A percentile compares a stretch with the other conserved stretches of the same genome.
These are phyloP conservation scores for Procavia capensis DNA, from an alignment of 2,113 vertebrate genomes.

Conservation along the genomic window DNA sequence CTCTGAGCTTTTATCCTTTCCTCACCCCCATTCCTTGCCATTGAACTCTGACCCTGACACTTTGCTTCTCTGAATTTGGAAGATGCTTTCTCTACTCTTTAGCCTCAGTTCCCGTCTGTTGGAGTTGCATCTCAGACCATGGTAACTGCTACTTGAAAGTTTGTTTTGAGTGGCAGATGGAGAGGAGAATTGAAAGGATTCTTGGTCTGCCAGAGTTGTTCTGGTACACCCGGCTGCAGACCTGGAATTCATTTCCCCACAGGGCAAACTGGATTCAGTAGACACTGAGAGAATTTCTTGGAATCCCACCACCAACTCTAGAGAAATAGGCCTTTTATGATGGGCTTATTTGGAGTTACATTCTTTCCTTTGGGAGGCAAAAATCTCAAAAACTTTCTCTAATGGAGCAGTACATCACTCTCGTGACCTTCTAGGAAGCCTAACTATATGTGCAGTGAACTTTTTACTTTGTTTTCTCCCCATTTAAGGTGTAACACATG, in stretches of 20 bases:
- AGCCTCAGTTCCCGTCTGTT: background rate
- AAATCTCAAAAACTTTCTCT: slow-evolving; percentile 1
- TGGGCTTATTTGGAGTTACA: background rate
- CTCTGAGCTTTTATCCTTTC: background rate
- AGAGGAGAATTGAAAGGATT: background rate
- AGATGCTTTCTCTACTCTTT: background rate
- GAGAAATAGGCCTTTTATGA: background rate
- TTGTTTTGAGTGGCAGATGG: background rate
- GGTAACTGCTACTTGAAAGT: background rate
- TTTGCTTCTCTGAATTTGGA: background rate
- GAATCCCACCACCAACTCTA: background rate
- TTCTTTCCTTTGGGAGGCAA: background rate
- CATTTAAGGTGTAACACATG: background rate
- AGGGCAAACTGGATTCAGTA: background rate
- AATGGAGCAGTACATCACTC: background rate
- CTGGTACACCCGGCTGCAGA: background rate
- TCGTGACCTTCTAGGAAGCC: background rate
- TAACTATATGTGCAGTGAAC: background rate
- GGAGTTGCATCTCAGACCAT: background rate
- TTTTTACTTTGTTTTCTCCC: background rate
- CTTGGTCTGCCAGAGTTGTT: background rate
- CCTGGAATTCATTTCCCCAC: background rate
- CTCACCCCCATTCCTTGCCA: background rate
- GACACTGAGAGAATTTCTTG: background rate
- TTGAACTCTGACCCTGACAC: background rate